Evolutionary conservation across 1,140 invertebrate genomes (phyloP).

Genomic region (Venustaconcha ellipsiformis): DNA sequence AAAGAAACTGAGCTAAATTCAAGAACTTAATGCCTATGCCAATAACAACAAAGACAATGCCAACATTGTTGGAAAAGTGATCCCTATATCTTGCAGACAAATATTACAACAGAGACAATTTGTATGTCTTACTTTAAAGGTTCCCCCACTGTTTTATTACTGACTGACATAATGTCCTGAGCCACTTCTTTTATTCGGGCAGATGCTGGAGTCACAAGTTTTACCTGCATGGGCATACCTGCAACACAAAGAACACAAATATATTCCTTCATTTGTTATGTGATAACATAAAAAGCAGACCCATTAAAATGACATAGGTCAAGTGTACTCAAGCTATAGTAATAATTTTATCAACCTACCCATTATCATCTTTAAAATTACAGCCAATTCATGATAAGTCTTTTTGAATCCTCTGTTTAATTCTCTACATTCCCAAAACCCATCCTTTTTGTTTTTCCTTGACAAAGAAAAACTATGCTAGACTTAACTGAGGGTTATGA

Average conservation of each 20-base stretch:
- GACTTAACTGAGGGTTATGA: too few species aligned
- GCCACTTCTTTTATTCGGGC: conserved; percentile 38
- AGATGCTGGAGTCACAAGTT: conserved; percentile 43
- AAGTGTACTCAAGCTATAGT: neutral
- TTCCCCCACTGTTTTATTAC: neutral
- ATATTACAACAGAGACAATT: too few species aligned
- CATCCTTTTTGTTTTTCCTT: too few species aligned
- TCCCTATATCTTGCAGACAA: too few species aligned
- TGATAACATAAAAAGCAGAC: neutral
- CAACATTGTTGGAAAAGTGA: too few species aligned
- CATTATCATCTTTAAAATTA: neutral
- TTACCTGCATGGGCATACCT: conserved; percentile 61
- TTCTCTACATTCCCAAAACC: too few species aligned
- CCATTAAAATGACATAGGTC: too few species aligned
- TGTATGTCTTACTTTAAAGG: conserved; percentile 17
- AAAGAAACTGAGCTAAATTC: too few species aligned
- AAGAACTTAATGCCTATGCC: too few species aligned
- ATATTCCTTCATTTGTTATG: neutral
- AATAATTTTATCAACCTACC: neutral
- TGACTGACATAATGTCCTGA: conserved; percentile 10
- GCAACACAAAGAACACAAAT: conserved; percentile 16
- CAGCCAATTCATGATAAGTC: too few species aligned
- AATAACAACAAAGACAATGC: too few species aligned
- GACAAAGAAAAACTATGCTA: too few species aligned
- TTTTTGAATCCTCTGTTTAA: neutral